Base-by-base conservation (phyloP, 2,888 invertebrate genomes). In the Zhengitettix transpicula region DNA sequence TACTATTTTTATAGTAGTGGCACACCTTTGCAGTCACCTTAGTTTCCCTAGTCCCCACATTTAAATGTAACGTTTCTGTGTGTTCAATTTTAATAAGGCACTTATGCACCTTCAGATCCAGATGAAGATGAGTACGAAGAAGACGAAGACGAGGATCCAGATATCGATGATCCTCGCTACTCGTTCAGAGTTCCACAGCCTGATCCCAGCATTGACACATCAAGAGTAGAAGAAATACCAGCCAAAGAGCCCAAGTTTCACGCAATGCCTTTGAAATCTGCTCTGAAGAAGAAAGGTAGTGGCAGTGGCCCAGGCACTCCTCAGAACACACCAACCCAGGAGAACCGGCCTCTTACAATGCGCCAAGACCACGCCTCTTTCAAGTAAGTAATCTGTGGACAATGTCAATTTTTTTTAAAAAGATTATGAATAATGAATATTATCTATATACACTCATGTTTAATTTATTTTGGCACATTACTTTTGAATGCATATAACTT, bases 221-320 rank as follows among this genome's bases (percentile, higher is more conserved):
- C 84, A 60, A 81, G 89, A 65, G 85, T 93, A 63, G 92, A 93
- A 74, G 91, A 92, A 76, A 91, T 93, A 69, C 92, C 91, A 67
- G 91, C 93, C 61, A 91, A 92, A 75, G 92, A 93, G 78, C 93
- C 92, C 52, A 85, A 86, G 70, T 87, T 90, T 75, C 87, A 90
- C 76, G 92, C 92, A 66, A 84, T 91, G 79, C 93, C 93, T 65
- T 81, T 92, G 63, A 94, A 94, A 74, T 92, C 92, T 58, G 94
- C 93, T 65, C 79, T 94, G 66, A 94, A 94, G 79, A 93, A 90
- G 74, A 85, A 88, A 56, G 66, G 65, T 51, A 67, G 70, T 41
- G 80, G 81, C 63, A 81, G 82, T 67, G 81, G 81, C 5, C 79
- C 85, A 58, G 87, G 85, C 47, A 78, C 80, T 40, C 79, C 79